A percentile compares a stretch with the other conserved stretches of the same genome.
Conservation (phyloP, 2,888 invertebrate species). For the Trilocha varians region DNA sequence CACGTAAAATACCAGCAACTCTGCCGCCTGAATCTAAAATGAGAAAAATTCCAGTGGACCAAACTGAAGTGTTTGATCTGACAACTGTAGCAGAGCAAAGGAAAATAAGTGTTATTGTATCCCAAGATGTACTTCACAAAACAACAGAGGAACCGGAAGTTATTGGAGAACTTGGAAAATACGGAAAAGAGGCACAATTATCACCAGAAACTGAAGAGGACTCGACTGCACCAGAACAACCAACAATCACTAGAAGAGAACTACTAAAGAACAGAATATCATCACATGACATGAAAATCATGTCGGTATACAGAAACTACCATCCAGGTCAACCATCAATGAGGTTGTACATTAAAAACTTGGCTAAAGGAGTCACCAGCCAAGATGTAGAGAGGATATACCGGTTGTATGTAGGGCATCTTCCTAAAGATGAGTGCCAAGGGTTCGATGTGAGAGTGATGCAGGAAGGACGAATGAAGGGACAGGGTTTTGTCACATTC, state of each 20-base stretch:
- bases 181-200: slow-evolving; percentile 45
- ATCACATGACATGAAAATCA: slow-evolving; percentile 77
- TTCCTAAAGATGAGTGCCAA: slow-evolving; percentile 51
- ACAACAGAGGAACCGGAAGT: slow-evolving; percentile 43
- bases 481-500: slow-evolving; percentile 93
- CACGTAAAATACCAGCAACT: slow-evolving; percentile 39
- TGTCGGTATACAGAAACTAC: slow-evolving; percentile 91
- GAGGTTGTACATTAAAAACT: slow-evolving; percentile 94
- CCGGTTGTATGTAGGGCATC: slow-evolving; percentile 73
- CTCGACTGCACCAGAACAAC: slow-evolving; percentile 31
- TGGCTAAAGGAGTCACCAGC: slow-evolving; percentile 84
- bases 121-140: slow-evolving; percentile 49
- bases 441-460: slow-evolving; percentile 84
- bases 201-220: slow-evolving; percentile 22
- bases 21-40: slow-evolving; percentile 33
- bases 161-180: slow-evolving; percentile 56
- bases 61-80: slow-evolving; percentile 57
- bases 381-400: slow-evolving; percentile 84
- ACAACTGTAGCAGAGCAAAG: slow-evolving; percentile 45
- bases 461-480: slow-evolving; percentile 97
- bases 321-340: slow-evolving; percentile 84
- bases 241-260: slow-evolving; percentile 76
- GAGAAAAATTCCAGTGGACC: slow-evolving; percentile 35
- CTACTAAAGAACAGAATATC: slow-evolving; percentile 80
- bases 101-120: slow-evolving; percentile 57